Base-by-base conservation (phyloP, 2,888 invertebrate species). In the Volucella inanis region DNA sequence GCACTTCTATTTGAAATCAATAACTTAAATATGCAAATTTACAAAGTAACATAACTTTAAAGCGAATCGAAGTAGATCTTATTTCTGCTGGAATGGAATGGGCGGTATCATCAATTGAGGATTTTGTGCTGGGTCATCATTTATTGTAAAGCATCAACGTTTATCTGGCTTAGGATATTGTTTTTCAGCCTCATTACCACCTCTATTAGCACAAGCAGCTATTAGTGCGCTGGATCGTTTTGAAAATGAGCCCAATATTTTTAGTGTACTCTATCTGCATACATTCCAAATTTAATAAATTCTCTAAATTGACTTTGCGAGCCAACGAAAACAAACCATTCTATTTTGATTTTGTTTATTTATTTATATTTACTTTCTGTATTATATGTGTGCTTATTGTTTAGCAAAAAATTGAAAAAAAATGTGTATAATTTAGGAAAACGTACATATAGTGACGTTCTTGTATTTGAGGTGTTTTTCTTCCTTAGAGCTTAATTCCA, bases 171-270 rank as follows among this genome's bases (percentile, higher is more conserved):
- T 96, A 61, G 97, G 96, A 93, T 99, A 99, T 91, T 98, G 98
- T 92, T 99, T 99, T 92, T 99, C 99, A 2, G 99, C 99, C 0
- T 99, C 99, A 0, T 92, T 97, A 61, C 99, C 99, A 0, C 99
- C 99, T 0, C 95, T 98, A 92, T 92, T 99, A 88, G 96, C 98
- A 0, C 95, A 97, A 77, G 97, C 98, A 0, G 98, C 98, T 8
- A 96, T 96, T 75, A 94, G 94, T 3, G 96, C 97, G 0, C 91
- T 99, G 0, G 94, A 96, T 87, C 93, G 96, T 0, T 93, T 98
- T 84, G 95, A 96, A 88, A 92, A 93, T 1, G 93, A 94, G 52
- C 95, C 96, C 0, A 89, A 91, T 11, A 93, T 96, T 41, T 93
- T 98, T 85, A 87, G 89, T 1, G 93, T 94, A 70, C 92, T 94